Base-by-base conservation (phyloP, 2,888 invertebrate genomes). In the Scaptodrosophila latifasciaeformis region DNA sequence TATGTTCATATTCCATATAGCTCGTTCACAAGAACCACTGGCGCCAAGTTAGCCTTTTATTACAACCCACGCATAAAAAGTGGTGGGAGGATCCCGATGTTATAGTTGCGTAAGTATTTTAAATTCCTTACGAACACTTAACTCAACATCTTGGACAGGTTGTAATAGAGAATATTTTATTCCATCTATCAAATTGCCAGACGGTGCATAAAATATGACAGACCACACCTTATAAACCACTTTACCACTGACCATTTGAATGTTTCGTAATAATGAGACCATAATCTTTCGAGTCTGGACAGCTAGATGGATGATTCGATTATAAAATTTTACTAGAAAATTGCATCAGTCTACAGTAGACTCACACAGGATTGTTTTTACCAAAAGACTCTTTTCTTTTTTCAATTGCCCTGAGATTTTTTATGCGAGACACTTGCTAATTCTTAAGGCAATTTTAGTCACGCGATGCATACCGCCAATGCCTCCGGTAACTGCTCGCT, bases 51-150 rank as follows among this genome's bases (percentile, higher is more conserved):
- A 82, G 71, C 51, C 63, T 85, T 1, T 54, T 82, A 1, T 55
- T 84, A 34, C 82, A 84, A 40, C 75, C 84, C 2, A 66, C 79
- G 0, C 61, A 74, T 13, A 74, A 76, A 31, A 74, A 83, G 60
- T 86, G 85, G 86, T 86, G 84, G 84, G 85, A 86, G 61, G 86
- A 85, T 69, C 79, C 83, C 42, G 83, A 84, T 71, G 84, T 84
- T 4, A 61, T 85, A 39, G 84, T 86, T 62, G 86, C 86, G 86
- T 86, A 82, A 86, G 86, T 85, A 67, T 37, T 50, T 31, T 45
- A 45, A 30, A 55, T 55, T 4, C 17, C 44, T 19, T 48, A 34
- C 15, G 2, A 13, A 13, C 31, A n/a, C 12, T 9, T 31, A 31
- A 12, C 27, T 6, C 27, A 27, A 9, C n/a, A 13, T 31, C 12